phyloP scores from a whole-genome alignment of 2,797 vertebrate genomes.

The Sebastes goodei region DNA sequence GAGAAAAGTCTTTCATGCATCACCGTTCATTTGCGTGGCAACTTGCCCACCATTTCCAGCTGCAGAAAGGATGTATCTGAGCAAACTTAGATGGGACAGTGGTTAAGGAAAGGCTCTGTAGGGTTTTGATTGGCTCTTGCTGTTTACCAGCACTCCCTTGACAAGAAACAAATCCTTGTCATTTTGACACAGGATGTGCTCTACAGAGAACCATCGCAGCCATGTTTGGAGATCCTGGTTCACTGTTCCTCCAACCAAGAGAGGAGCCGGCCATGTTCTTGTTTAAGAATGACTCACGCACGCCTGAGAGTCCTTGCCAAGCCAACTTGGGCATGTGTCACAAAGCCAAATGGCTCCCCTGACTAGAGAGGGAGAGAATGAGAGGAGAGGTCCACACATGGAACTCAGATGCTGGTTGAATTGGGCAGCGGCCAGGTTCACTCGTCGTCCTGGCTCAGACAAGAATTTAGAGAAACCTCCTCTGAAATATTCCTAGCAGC shows the following conservation, averaged over 20 bases:
- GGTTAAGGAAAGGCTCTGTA: neutral
- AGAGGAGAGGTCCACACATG: conserved; percentile 62
- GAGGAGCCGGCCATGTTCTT: conserved; percentile 50
- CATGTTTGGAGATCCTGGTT: conserved; percentile 51
- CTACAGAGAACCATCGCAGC: conserved; percentile 18
- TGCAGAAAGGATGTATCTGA: neutral
- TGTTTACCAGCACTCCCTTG: neutral
- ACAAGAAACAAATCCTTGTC: conserved; percentile 30
- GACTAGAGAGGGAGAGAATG: conserved; percentile 9
- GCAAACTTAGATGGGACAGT: neutral
- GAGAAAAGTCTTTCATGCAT: neutral
- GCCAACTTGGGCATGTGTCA: conserved; percentile 56
- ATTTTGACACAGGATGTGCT: conserved; percentile 16
- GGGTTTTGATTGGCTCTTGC: neutral
- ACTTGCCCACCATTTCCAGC: neutral
- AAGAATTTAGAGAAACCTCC: conserved; percentile 45
- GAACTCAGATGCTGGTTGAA: conserved; percentile 67
- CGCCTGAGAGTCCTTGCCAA: conserved; percentile 52
- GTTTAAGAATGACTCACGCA: conserved; percentile 62
- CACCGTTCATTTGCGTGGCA: neutral
- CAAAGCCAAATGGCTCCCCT: conserved; percentile 42
- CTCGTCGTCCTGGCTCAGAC: conserved; percentile 29
- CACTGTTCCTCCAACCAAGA: conserved; percentile 34
- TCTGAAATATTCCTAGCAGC: neutral
- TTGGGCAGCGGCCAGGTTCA: conserved; percentile 44